Conservation (phyloP, 2,888 invertebrate species). For the Polydrusus pterygomalis region DNA sequence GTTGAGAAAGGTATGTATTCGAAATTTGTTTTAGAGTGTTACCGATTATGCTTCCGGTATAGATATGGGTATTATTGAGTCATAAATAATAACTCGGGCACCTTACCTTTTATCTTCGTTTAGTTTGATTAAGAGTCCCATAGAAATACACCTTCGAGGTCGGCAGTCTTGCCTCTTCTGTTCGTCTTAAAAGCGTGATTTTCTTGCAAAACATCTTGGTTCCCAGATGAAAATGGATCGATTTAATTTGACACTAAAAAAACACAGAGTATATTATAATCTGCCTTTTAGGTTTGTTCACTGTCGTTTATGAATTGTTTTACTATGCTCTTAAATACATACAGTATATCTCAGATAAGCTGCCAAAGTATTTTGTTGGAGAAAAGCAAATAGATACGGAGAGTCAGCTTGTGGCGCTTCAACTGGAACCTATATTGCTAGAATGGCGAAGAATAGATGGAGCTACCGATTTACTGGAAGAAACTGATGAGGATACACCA, state of each 20-base stretch:
- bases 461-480: constrained; percentile 8
- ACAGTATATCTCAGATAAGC: constrained; percentile 22
- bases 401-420: constrained; percentile 29
- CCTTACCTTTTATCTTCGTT: no score
- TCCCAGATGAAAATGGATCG: no score
- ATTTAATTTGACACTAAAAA: no score
- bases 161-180: no score
- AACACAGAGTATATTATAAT: background rate
- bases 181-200: no score
- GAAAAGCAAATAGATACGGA: constrained; percentile 34
- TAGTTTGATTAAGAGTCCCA: no score
- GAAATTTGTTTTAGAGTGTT: no score
- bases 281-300: constrained; percentile 30
- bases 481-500: constrained; percentile 23
- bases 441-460: constrained; percentile 30
- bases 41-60: background rate
- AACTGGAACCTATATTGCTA: constrained; percentile 33
- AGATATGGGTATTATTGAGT: no score
- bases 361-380: constrained; percentile 38
- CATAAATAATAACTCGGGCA: no score
- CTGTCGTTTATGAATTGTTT: constrained; percentile 34
- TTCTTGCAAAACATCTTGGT: no score
- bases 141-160: no score
- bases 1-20: constrained; percentile 34
- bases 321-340: constrained; percentile 45